phyloP scores from a whole-genome alignment of 2,113 vertebrate species.

The Prochilodus magdalenae region DNA sequence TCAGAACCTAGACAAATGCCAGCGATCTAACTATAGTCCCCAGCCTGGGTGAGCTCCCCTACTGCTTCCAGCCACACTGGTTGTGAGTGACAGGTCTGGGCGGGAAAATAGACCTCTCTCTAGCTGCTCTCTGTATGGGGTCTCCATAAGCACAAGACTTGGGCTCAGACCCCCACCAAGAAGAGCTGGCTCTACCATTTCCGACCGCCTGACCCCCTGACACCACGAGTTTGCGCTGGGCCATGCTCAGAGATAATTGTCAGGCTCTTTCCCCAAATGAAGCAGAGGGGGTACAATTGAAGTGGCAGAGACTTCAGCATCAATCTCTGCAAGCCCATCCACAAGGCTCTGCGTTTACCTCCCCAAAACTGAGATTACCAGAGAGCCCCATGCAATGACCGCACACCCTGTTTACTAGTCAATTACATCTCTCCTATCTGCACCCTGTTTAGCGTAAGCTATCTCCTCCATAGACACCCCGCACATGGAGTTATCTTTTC shows the following conservation, averaged over 20 bases:
- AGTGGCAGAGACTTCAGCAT: constrained; percentile 80
- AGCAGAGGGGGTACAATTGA: constrained; percentile 76
- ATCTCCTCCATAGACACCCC: constrained; percentile 67
- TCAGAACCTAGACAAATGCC: constrained; percentile 34
- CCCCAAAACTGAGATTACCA: constrained; percentile 65
- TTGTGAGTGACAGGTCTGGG: constrained; percentile 77
- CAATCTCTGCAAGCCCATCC: constrained; percentile 76
- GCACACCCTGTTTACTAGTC: constrained; percentile 72
- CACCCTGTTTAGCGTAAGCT: constrained; percentile 72
- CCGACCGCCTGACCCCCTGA: constrained; percentile 69
- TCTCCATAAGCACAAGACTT: constrained; percentile 68
- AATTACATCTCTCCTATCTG: constrained; percentile 72
- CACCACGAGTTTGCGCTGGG: constrained; percentile 70
- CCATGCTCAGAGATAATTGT: constrained; percentile 72
- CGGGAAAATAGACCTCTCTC: constrained; percentile 73
- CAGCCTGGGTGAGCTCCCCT: constrained; percentile 47
- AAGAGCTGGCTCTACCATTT: constrained; percentile 52
- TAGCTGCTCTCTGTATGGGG: constrained; percentile 80
- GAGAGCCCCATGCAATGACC: constrained; percentile 63
- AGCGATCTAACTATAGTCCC: constrained; percentile 55
- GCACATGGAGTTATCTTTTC: constrained; percentile 72
- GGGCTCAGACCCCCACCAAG: constrained; percentile 73
- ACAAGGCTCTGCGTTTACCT: constrained; percentile 63
- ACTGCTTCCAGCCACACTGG: constrained; percentile 62
- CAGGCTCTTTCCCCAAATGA: constrained; percentile 63